Evolutionary conservation across 2,888 invertebrate species (phyloP).

Genomic region (Volucella zonaria): DNA sequence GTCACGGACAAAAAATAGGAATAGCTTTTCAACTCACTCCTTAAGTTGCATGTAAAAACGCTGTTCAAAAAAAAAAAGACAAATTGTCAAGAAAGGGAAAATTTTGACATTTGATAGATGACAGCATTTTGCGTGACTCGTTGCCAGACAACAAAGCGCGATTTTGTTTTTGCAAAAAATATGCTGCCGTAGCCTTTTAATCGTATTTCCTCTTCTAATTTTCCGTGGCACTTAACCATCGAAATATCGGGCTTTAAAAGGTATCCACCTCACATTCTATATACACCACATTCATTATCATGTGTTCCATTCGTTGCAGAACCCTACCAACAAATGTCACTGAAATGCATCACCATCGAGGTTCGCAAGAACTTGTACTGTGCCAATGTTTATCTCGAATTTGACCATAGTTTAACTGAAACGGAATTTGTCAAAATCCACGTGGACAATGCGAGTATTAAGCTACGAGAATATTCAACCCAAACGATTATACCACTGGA

Average conservation of each 20-base stretch:
- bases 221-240: constrained; percentile 19
- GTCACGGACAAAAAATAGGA: too few species aligned
- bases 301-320: not conserved
- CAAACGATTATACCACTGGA: constrained; percentile 73
- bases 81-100: constrained; percentile 2
- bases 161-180: constrained; percentile 33
- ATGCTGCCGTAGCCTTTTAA: constrained; percentile 37
- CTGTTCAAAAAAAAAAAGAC: not conserved
- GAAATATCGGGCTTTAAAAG: constrained; percentile 7
- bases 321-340: constrained; percentile 76
- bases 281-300: not conserved
- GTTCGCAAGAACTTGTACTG: constrained; percentile 79
- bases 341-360: constrained; percentile 78
- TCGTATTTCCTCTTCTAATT: not conserved
- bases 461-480: constrained; percentile 66
- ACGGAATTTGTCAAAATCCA: constrained; percentile 76
- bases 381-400: constrained; percentile 79
- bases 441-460: constrained; percentile 70
- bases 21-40: too few species aligned
- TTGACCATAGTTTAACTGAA: constrained; percentile 76
- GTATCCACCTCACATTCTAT: not conserved
- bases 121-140: constrained; percentile 34
- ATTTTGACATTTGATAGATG: constrained; percentile 16
- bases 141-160: constrained; percentile 56
- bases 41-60: not conserved